Percentiles rank a stretch among this genome's conserved stretches.
Evolutionary conservation across 1,140 invertebrate species (phyloP).

Genomic region (Notospermus geniculatus): DNA sequence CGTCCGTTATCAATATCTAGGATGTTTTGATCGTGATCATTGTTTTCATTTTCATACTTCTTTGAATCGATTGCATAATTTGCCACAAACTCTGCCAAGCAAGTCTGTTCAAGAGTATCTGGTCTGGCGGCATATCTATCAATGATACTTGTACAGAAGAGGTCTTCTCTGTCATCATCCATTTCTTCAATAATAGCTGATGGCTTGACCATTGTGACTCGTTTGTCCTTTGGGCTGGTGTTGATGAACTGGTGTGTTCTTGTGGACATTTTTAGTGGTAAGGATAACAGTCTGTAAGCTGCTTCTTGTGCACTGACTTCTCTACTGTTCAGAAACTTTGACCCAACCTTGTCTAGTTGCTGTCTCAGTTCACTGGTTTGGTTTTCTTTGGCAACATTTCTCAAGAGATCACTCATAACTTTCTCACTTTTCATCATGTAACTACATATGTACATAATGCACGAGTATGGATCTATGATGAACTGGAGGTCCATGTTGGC

Average conservation of each 20-base stretch:
- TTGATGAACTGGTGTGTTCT: background rate
- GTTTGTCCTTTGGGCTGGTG: background rate
- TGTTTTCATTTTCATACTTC: background rate
- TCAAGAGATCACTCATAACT: conserved; percentile 3
- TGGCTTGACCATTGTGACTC: background rate
- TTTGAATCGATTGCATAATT: background rate
- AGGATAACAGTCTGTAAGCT: conserved; percentile 21
- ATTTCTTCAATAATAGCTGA: background rate
- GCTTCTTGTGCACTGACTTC: conserved; percentile 30
- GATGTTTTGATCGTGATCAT: background rate
- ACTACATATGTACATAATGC: background rate
- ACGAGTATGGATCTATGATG: conserved; percentile 1
- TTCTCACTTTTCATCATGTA: conserved; percentile 4
- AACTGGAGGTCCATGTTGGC: conserved; percentile 7
- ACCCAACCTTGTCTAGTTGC: background rate
- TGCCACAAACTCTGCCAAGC: conserved; percentile 1
- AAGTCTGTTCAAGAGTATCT: background rate
- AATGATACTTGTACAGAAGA: conserved; percentile 2
- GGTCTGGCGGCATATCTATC: background rate
- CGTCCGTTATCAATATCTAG: background rate
- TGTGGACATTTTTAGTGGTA: conserved; percentile 15
- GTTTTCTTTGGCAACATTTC: background rate
- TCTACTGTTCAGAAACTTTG: conserved; percentile 18
- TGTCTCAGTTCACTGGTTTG: background rate
- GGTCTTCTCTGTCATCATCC: background rate